Base-by-base conservation (phyloP, 2,113 vertebrate genomes). In the Saimiri boliviensis region DNA sequence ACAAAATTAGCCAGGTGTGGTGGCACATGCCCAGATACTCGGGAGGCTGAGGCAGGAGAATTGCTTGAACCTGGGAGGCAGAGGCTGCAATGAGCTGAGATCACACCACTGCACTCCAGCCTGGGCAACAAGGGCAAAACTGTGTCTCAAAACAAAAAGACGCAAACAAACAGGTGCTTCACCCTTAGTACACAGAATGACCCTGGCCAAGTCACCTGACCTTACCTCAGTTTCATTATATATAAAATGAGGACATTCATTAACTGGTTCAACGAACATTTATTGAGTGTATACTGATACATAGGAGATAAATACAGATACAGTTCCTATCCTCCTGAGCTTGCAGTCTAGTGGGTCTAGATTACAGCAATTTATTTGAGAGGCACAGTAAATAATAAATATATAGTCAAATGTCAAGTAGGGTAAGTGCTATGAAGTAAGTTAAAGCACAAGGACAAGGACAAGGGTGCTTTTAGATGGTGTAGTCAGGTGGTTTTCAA, bases 201-300 rank as follows among this genome's bases (percentile, higher is more conserved):
- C 3, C 10, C n/a, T 91, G 21, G 80, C 37, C 76, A 83, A 84
- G 47, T 84, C 35, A 86, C 30, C 8, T 89, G 45, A 56, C 42
- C 35, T 79, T 60, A n/a, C 42, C 42, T 81, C 42, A 76, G 42
- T 79, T 85, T 94, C 47, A 88, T 92, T 90, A 71, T 68, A 37
- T 76, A 63, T 87, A 88, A 97, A 95, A 71, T 19, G 10, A 27
- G 56, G 86, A 87, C 45, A 81, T 70, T 83, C 79, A 87, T 77
- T 90, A 40, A 89, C 3, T 89, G 58, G 23, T 88, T 82, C 42
- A 86, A 86, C 87, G 86, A 89, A 83, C 68, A 89, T 40, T 92
- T 93, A 73, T 68, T 32, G 40, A 79, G 12, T 95, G 47, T 86
- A 58, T n/a, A 83, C 3, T 89, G 37, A 93, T 91, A n/a, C n/a